These are phyloP conservation scores for Phrynocephalus vlangalii DNA, from an alignment of 2,797 vertebrate genomes.

Conservation along the genomic window DNA sequence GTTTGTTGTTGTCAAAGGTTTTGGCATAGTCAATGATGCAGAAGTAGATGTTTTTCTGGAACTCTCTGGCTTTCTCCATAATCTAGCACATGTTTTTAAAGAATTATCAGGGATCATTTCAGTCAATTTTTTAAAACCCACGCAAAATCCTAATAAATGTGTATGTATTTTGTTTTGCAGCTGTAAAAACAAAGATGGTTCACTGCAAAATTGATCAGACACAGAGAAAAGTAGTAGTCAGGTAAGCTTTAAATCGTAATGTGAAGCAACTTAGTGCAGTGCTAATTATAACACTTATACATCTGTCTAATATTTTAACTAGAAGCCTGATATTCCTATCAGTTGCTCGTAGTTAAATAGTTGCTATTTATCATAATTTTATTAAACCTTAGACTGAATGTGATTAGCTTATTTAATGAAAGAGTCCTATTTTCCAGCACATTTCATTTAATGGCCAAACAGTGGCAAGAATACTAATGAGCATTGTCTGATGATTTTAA, in stretches of 20 bases:
- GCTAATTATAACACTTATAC: slow-evolving; percentile 75
- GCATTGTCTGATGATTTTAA: slow-evolving; percentile 63
- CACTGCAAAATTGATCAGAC: slow-evolving; percentile 99
- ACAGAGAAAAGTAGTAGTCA: slow-evolving; percentile 96
- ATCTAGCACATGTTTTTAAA: too few relatives aligned
- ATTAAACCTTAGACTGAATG: slow-evolving; percentile 85
- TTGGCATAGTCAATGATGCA: too few relatives aligned
- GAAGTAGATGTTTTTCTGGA: too few relatives aligned
- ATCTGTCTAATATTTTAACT: slow-evolving; percentile 76
- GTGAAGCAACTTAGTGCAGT: slow-evolving; percentile 62
- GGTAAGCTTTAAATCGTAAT: slow-evolving; percentile 83
- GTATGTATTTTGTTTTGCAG: slow-evolving; percentile 75
- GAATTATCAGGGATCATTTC: slow-evolving; percentile 3
- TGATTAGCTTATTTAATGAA: slow-evolving; percentile 89
- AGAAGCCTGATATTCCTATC: slow-evolving; percentile 74
- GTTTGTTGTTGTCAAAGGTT: too few relatives aligned
- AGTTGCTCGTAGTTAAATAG: slow-evolving; percentile 81
- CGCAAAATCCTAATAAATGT: background rate
- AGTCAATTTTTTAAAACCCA: slow-evolving; percentile 18
- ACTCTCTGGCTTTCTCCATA: too few relatives aligned
- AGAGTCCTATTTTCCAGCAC: slow-evolving; percentile 88
- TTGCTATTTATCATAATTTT: slow-evolving; percentile 88
- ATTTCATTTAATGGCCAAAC: slow-evolving; percentile 87
- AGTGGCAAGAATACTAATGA: slow-evolving; percentile 86
- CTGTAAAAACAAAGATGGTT: slow-evolving; percentile 98